Evolutionary conservation across 1,140 invertebrate genomes (phyloP), one percentile per base, ranked within the genome.

Genomic region (Brachionus paranguensis): DNA sequence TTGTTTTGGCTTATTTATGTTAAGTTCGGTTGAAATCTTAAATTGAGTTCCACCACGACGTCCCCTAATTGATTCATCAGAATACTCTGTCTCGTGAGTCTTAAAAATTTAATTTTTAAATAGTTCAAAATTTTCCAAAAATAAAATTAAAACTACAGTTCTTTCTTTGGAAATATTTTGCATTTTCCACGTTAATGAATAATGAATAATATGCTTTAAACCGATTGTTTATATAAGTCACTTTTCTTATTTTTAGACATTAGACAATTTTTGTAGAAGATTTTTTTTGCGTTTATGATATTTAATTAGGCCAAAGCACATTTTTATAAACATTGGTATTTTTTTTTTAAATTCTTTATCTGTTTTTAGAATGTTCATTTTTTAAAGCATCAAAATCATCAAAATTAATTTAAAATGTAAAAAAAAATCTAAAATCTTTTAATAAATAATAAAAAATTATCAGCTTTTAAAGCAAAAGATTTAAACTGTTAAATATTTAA

Each of bases 81-180:
- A 5, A 76, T 53, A 76, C 11, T 76, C 72, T 14, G 10, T 76
- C 50, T 76, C 72, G 12, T 47, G 17, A 27, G 27, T 76, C 72
- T 76, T 14, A 11, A 76, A 47, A 76, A 76, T 27, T 12, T 50
- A 37, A 74, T 20, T 24, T 76, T 24, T 20, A 74, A 45, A 8
- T n/a, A 3, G 12, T 37, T 37, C 27, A 53, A 17, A 17, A 45
- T 20, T 47, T 45, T 45, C 6, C 2, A 14, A 14, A 37, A 72
- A 17, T n/a, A 72, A 43, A 24, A 27, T 74, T 43, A 74, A 74
- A 14, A 45, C 8, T 76, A 76, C 72, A 50, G 43, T 47, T 50
- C 33, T 76, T 76, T 47, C 17, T 76, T 76, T 76, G 20, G 72
- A 76, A 50, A 76, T 37, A 14, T 76, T 47, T 76, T 76, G 72